Evolutionary conservation across 2,888 invertebrate genomes (phyloP), one percentile per base, ranked within the genome.

Genomic region (Mongoloraphidia duomilia): DNA sequence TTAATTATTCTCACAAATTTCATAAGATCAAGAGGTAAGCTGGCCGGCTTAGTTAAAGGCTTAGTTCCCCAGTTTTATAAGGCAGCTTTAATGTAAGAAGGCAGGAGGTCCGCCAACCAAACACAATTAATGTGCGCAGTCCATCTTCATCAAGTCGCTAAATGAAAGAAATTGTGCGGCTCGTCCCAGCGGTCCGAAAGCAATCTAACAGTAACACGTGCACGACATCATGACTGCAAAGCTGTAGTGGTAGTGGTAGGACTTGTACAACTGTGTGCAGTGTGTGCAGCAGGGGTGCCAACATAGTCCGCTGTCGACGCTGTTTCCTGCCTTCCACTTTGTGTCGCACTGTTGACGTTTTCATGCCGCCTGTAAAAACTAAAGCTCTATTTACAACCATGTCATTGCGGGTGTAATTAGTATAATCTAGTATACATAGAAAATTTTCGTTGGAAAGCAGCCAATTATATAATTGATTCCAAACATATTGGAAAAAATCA

Each of bases 111-210:
- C 10, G 17, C 26, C 33, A 39, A 41, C 35, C 47, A 52, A 54
- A 53, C 44, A 46, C 51, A 55, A 55, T 53, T 52, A 53, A 46
- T 40, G 36, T 43, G 49, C 35, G 49, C 50, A 46, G 49, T 54
- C 54, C 51, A 50, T 54, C 49, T 54, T 52, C 54, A 53, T 53
- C 53, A 51, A 26, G 39, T 49, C 38, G 47, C 50, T 46, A 54
- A 56, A 55, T 52, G 53, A 55, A 57, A 57, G 54, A 56, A 56
- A 57, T 52, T 56, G 46, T 47, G 49, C 46, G 50, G 17, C 26
- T n/a, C 36, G 46, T 46, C 46, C 46, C 46, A 38, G 34, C 38
- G 46, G 46, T 46, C 46, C 14, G 46, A 46, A 46, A 46, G 39
- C 46, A 46, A 46, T 46, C 46, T 46, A 11, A 34, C 33, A 34